These are phyloP conservation scores for Heterochromis multidens DNA, from an alignment of 2,113 vertebrate genomes.

Conservation along the genomic window DNA sequence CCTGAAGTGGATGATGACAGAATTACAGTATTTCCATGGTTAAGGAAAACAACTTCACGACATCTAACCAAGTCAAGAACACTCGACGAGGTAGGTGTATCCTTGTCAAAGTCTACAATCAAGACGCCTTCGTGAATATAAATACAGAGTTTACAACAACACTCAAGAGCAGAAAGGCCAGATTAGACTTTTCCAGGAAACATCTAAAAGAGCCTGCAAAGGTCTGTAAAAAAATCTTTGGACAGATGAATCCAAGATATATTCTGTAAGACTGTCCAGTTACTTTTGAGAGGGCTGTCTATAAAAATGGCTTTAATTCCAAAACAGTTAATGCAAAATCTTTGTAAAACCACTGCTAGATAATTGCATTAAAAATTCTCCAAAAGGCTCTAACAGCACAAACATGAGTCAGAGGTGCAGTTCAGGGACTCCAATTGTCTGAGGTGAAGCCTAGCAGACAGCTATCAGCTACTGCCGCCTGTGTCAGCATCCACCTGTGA, in stretches of 20 bases:
- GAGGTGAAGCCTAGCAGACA: neutral
- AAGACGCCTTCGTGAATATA: too few species aligned
- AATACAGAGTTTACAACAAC: too few species aligned
- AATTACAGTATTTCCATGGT: neutral
- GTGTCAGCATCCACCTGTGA: neutral
- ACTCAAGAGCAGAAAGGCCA: too few species aligned
- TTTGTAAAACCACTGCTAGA: neutral
- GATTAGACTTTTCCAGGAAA: too few species aligned
- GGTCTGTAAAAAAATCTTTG: too few species aligned
- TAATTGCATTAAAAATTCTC: neutral
- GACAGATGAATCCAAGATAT: too few species aligned
- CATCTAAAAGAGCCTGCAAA: too few species aligned
- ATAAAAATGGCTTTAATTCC: neutral
- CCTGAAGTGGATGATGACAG: neutral
- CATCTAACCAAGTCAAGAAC: fast-evolving
- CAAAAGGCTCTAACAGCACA: neutral
- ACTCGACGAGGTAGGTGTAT: fast-evolving
- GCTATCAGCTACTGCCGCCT: neutral
- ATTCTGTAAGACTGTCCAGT: too few species aligned
- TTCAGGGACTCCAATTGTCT: neutral
- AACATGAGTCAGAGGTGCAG: neutral
- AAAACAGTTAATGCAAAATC: neutral
- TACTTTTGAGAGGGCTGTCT: neutral
- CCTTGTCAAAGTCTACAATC: neutral
- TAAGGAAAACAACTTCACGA: neutral